Evolutionary conservation across 2,113 vertebrate genomes (phyloP), one percentile per base, ranked within the genome.

Genomic region (Alosa alosa): DNA sequence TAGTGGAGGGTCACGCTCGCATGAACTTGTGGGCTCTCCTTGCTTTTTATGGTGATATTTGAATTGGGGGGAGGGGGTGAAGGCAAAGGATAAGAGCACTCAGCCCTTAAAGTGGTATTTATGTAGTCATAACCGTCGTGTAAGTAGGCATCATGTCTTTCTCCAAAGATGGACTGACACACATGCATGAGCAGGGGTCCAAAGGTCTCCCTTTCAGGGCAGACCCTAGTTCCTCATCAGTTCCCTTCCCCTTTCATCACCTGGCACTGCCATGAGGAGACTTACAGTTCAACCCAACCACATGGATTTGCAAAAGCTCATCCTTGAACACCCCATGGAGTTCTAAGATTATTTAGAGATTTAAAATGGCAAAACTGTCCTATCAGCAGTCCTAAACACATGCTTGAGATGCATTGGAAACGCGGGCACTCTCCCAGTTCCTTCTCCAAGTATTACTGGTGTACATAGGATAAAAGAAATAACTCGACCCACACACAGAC

Each of bases 41-140:
- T 88, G 83, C 94, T 95, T 95, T 94, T 93, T 95, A 94, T 94
- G 94, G 93, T 90, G 90, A 86, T 91, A 90, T 90, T 87, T 84
- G 46, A 92, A 85, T 85, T 60, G 68, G 87, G 85, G 84, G 85
- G 86, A 89, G 88, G 83, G 82, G 91, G 92, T 91, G 89, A 91
- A 88, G 57, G 87, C 91, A 92, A 78, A 78, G 72, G 72, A 36
- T 78, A 15, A 20, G 86, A 85, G 90, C 89, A 84, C 52, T 86
- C 81, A 22, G 75, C 84, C 82, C 2, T 83, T 31, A 85, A 82
- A 84, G 47, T 78, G 52, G 25, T 88, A 85, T 88, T 88, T 87
- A 90, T 84, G 85, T 45, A 50, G 72, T 85, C 81, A 83, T 85
- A 83, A 86, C 83, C 75, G 50, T 68, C 1, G 39, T 85, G 46